Evolutionary conservation across 2,113 vertebrate species (phyloP).

Genomic region (Malurus elegans): DNA sequence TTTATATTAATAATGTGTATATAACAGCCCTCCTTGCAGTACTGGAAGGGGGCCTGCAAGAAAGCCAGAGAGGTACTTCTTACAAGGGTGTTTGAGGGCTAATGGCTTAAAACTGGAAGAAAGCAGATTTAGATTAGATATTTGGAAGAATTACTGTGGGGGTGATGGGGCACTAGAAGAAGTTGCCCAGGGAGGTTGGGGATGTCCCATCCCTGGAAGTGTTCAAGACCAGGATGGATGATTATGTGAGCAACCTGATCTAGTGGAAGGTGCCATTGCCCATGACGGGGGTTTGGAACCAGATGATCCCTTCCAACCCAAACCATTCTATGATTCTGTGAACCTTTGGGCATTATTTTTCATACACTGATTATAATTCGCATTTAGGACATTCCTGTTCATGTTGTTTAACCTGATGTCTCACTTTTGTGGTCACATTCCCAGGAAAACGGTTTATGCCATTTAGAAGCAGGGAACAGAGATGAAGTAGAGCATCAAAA

Average conservation of each 20-base stretch:
- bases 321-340: background rate
- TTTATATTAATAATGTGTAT: background rate
- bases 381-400: background rate
- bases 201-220: background rate
- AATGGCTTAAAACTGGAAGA: background rate
- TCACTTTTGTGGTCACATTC: background rate
- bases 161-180: background rate
- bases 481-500: background rate
- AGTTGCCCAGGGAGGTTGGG: background rate
- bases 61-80: background rate
- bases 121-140: background rate
- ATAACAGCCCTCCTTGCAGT: background rate
- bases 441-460: background rate
- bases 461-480: background rate
- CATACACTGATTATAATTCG: background rate
- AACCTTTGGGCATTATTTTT: background rate
- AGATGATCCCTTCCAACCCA: background rate
- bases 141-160: background rate
- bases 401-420: background rate
- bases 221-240: background rate
- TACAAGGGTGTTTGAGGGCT: background rate
- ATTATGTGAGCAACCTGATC: background rate
- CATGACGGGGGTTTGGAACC: background rate
- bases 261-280: background rate
- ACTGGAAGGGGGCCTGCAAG: background rate